A percentile compares a stretch with the other conserved stretches of the same genome.
Evolutionary conservation across 2,113 vertebrate species (phyloP).

Genomic region (Epinephelus fuscoguttatus): DNA sequence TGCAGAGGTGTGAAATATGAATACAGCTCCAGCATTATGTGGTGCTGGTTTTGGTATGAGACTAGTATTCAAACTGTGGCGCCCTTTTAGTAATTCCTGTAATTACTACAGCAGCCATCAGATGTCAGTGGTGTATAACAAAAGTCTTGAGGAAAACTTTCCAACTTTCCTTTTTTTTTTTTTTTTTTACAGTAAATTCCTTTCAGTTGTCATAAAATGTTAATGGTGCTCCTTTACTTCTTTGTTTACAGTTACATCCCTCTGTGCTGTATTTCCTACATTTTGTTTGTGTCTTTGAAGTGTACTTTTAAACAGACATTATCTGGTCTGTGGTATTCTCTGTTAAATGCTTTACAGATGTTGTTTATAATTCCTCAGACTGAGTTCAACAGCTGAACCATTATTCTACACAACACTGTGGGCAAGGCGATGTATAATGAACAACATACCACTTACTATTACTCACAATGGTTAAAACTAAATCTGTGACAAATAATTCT

Average conservation of each 20-base stretch:
- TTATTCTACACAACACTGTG: background rate
- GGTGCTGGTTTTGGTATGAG: background rate
- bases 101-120: background rate
- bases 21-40: background rate
- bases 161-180: too few relatives aligned
- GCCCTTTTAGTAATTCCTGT: background rate
- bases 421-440: background rate
- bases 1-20: background rate
- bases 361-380: background rate
- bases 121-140: slow-evolving; percentile 4
- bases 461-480: background rate
- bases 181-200: background rate
- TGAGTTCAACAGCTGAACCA: background rate
- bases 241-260: background rate
- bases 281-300: background rate
- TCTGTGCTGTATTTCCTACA: background rate
- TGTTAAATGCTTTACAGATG: background rate
- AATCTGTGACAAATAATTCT: background rate
- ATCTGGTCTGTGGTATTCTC: background rate
- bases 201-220: background rate
- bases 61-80: background rate
- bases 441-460: too few relatives aligned
- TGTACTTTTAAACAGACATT: background rate
- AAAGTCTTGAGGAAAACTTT: background rate
- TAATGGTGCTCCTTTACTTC: background rate